Evolutionary conservation across 1,140 invertebrate species (phyloP).

Genomic region (Piezodorus guildinii): DNA sequence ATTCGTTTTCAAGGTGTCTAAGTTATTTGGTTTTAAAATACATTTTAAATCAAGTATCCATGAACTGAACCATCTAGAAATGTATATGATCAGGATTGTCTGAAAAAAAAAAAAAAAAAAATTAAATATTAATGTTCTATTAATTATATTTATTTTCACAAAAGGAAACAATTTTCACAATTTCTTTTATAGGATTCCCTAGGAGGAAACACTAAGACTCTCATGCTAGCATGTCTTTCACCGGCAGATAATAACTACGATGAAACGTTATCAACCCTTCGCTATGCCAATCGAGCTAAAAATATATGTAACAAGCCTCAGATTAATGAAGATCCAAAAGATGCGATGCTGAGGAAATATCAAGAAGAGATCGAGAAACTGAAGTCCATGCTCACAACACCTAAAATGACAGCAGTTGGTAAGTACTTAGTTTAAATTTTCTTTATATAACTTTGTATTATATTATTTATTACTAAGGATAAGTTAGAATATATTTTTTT

Average conservation of each 20-base stretch:
- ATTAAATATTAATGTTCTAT: no score
- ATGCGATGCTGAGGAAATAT: conserved; percentile 75
- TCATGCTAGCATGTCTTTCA: conserved; percentile 89
- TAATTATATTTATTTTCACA: no score
- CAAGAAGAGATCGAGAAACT: conserved; percentile 75
- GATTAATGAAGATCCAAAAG: conserved; percentile 91
- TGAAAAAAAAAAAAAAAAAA: no score
- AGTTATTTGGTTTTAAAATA: no score
- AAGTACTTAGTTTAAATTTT: neutral
- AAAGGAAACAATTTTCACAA: neutral
- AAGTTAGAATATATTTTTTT: no score
- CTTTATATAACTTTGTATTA: no score
- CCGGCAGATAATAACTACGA: conserved; percentile 82
- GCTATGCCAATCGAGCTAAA: conserved; percentile 83
- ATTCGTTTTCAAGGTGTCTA: no score
- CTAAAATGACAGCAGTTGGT: conserved; percentile 21
- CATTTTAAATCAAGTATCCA: no score
- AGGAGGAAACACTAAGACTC: conserved; percentile 85
- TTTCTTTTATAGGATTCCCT: conserved; percentile 59
- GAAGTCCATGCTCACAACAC: conserved; percentile 44
- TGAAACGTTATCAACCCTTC: conserved; percentile 77
- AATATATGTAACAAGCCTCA: conserved; percentile 87
- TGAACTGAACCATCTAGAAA: no score
- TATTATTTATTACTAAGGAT: no score
- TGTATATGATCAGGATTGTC: no score